phyloP scores from a whole-genome alignment of 2,797 vertebrate species.

The Lophius americanus region DNA sequence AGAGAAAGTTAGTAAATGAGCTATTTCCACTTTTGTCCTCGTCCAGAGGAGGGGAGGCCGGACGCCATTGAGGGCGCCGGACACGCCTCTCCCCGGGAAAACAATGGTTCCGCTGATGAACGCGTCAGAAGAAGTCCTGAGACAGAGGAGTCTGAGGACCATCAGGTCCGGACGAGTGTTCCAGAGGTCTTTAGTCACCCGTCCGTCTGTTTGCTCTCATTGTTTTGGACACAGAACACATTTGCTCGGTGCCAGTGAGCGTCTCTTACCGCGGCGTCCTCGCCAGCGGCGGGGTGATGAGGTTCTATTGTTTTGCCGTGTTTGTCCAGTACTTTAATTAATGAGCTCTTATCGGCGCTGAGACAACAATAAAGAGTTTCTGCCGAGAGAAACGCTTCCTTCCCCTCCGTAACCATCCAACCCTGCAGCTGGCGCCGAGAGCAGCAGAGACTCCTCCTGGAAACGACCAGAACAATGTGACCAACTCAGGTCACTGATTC shows the following conservation, averaged over 20 bases:
- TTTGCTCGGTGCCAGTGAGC: not conserved
- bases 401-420: conserved; percentile 60
- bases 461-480: not conserved
- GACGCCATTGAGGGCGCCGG: too few relatives aligned
- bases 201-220: not conserved
- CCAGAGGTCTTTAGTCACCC: too few relatives aligned
- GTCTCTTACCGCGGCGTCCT: not conserved
- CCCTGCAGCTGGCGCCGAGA: not conserved
- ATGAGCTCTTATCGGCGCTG: conserved; percentile 67
- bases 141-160: too few relatives aligned
- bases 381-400: conserved; percentile 70
- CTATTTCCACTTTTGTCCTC: too few relatives aligned
- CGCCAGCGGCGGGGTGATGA: conserved; percentile 12
- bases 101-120: too few relatives aligned
- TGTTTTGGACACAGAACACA: not conserved
- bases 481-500: too few relatives aligned
- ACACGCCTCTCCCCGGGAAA: too few relatives aligned
- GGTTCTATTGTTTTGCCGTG: conserved; percentile 68
- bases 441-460: not conserved
- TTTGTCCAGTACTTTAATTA: conserved; percentile 67
- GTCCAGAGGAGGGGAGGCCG: too few relatives aligned
- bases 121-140: too few relatives aligned
- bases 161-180: too few relatives aligned
- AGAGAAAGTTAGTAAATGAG: too few relatives aligned
- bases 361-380: conserved; percentile 66